These are phyloP conservation scores for Oligia latruncula DNA, from an alignment of 2,888 invertebrate species.

Conservation along the genomic window DNA sequence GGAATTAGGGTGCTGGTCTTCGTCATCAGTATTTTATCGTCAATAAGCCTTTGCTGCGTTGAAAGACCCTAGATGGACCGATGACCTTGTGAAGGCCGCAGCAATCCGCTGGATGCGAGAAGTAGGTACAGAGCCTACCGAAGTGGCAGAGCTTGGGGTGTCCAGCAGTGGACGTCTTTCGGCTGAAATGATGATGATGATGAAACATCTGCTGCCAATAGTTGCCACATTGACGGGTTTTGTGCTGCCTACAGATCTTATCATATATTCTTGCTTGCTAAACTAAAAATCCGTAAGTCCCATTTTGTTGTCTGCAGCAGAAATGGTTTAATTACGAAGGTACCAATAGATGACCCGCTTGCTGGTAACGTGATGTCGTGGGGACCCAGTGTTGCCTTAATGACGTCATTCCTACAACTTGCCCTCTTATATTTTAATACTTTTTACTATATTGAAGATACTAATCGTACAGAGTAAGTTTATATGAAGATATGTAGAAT, in stretches of 20 bases:
- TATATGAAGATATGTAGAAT: background rate
- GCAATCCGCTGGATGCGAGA: background rate
- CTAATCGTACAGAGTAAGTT: background rate
- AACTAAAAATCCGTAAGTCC: conserved; percentile 31
- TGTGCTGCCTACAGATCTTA: too few species aligned
- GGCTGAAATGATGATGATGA: background rate
- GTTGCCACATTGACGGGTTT: background rate
- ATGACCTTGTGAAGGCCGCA: background rate
- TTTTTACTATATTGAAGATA: conserved; percentile 11
- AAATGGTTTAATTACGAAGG: conserved; percentile 67
- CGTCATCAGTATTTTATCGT: background rate
- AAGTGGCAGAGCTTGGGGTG: background rate
- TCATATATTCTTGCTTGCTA: conserved; percentile 4
- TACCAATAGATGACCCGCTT: conserved; percentile 58
- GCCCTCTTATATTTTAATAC: conserved; percentile 21
- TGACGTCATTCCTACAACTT: conserved; percentile 29
- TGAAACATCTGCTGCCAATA: background rate
- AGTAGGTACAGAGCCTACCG: background rate
- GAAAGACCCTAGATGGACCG: background rate
- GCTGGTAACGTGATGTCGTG: conserved; percentile 46
- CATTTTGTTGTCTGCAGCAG: conserved; percentile 61
- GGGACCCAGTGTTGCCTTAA: conserved; percentile 30
- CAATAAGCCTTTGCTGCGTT: background rate
- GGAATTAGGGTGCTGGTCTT: background rate
- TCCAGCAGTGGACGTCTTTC: background rate